These are phyloP conservation scores for Clarias platycephalus DNA, from an alignment of 2,797 vertebrate species.

Conservation along the genomic window DNA sequence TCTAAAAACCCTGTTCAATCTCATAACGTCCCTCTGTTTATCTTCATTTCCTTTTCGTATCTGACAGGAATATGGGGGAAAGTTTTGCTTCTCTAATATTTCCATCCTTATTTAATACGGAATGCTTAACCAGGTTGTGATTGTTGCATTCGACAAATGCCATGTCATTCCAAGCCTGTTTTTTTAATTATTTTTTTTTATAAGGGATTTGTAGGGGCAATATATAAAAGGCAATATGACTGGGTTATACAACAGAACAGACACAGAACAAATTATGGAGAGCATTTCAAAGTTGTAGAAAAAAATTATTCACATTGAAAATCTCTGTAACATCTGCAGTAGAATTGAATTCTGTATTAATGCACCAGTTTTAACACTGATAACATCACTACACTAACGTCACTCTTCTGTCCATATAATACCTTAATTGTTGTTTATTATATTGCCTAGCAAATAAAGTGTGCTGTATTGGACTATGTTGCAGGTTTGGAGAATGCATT, in stretches of 20 bases:
- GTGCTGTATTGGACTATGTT: too few species aligned
- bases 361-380: not conserved
- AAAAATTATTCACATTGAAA: not conserved
- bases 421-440: too few species aligned
- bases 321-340: not conserved
- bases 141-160: not conserved
- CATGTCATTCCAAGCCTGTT: not conserved
- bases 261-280: not conserved
- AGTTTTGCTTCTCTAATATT: conserved; percentile 26
- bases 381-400: not conserved
- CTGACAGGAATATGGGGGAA: conserved; percentile 28
- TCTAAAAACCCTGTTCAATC: conserved; percentile 28
- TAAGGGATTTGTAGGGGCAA: conserved; percentile 6
- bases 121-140: not conserved
- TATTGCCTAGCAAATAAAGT: too few species aligned
- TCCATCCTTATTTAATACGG: not conserved
- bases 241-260: not conserved
- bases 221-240: not conserved
- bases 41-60: conserved; percentile 40
- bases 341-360: not conserved
- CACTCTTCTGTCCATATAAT: not conserved
- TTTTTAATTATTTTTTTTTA: not conserved
- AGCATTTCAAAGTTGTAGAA: not conserved
- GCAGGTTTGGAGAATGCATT: too few species aligned
- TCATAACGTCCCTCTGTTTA: conserved; percentile 44